phyloP scores from a whole-genome alignment of 2,888 invertebrate species.

The Horisme vitalbata region DNA sequence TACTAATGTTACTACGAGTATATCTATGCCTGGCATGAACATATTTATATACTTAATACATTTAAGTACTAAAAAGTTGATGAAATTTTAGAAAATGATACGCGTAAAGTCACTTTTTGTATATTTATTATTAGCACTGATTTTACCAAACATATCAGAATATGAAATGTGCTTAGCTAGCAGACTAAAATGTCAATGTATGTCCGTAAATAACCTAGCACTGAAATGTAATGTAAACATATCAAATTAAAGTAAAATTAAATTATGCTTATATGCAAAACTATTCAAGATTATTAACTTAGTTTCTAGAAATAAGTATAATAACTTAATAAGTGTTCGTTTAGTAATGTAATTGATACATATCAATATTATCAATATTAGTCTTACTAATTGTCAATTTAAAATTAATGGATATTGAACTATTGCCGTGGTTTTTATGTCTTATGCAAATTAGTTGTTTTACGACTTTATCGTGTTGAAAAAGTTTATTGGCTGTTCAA shows the following conservation, averaged over 20 bases:
- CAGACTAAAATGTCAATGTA: no score
- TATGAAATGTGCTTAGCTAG: no score
- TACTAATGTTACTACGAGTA: no score
- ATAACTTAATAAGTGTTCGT: not conserved
- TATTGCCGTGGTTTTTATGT: constrained; percentile 44
- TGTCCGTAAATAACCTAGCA: not conserved
- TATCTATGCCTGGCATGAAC: no score
- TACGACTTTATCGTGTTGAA: constrained; percentile 31
- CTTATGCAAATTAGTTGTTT: constrained; percentile 43
- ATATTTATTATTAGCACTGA: not conserved
- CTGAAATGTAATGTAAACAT: constrained; percentile 18
- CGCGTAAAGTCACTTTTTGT: no score
- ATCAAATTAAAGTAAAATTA: constrained; percentile 10
- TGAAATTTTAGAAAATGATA: no score
- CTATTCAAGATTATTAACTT: not conserved
- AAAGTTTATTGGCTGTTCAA: constrained; percentile 7
- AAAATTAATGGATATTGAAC: constrained; percentile 9
- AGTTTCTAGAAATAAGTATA: no score
- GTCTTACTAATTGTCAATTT: constrained; percentile 15
- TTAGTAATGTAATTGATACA: constrained; percentile 3
- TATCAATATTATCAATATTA: constrained; percentile 5
- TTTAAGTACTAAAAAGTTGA: no score
- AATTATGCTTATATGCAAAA: not conserved
- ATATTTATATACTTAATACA: no score
- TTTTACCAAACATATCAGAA: constrained; percentile 34